Percentiles rank a stretch among this genome's conserved stretches.
phyloP scores from a whole-genome alignment of 1,140 invertebrate genomes.

The Lordiphosa stackelbergi region DNA sequence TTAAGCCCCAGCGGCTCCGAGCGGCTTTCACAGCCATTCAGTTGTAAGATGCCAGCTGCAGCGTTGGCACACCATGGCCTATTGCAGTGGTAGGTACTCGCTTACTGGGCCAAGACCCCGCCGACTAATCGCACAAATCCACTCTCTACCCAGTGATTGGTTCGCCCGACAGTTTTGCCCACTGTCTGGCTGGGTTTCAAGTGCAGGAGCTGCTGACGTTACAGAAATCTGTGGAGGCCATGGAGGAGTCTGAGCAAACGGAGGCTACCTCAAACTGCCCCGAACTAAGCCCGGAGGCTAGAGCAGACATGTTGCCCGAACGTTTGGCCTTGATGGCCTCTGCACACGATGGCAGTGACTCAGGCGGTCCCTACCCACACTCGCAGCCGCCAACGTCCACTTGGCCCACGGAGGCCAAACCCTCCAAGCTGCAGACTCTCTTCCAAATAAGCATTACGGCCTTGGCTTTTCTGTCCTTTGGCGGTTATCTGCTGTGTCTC shows the following conservation, averaged over 20 bases:
- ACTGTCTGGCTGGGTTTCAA: constrained; percentile 53
- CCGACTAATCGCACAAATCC: neutral
- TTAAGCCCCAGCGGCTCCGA: constrained; percentile 1
- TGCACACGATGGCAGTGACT: constrained; percentile 14
- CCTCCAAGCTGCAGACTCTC: constrained; percentile 81
- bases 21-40: constrained; percentile 33
- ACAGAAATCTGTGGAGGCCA: constrained; percentile 49
- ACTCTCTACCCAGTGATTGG: constrained; percentile 27
- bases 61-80: constrained; percentile 30
- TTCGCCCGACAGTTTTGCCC: constrained; percentile 50
- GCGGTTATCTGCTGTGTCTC: constrained; percentile 86
- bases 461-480: constrained; percentile 86
- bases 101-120: constrained; percentile 3
- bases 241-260: constrained; percentile 17
- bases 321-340: constrained; percentile 58
- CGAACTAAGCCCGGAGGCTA: neutral
- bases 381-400: constrained; percentile 20
- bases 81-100: constrained; percentile 54
- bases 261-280: neutral
- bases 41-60: constrained; percentile 12
- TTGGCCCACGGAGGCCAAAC: constrained; percentile 77
- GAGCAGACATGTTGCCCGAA: constrained; percentile 16
- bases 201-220: constrained; percentile 47
- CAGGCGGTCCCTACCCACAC: constrained; percentile 18
- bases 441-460: constrained; percentile 86